Evolutionary conservation across 2,113 vertebrate species (phyloP), one percentile per base, ranked within the genome.

Genomic region (Heteronetta atricapilla): DNA sequence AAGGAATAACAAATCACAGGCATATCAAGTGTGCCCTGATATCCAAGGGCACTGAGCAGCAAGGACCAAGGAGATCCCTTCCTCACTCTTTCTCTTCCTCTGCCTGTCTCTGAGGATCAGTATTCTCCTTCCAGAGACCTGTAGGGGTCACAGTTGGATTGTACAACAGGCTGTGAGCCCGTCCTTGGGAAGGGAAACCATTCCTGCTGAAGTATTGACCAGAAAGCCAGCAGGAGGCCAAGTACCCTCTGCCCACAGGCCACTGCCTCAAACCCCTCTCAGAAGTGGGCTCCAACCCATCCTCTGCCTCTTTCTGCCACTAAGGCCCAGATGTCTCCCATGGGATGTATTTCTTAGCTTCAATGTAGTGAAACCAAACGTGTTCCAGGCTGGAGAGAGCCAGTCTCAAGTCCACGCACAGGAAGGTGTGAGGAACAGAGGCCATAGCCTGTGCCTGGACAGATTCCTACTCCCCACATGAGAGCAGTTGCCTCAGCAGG

Each of bases 81-180:
- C 11, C 46, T 80, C 11, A 33, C 22, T 38, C 23, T 58, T 13
- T 33, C 46, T 73, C 20, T 73, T 36, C 36, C 23, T 42, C 21
- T 66, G 56, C 52, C 17, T 64, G 28, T 18, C 79, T 81, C 76
- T 18, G 50, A 63, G 29, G 60, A 48, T 64, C 13, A 22, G 50
- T 28, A 76, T 31, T 95, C 64, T 92, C 89, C 46, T 92, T 82
- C 67, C 46, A 87, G 67, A 88, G 93, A 82, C 63, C 91, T 96
- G 62, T 58, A 92, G 79, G 67, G 83, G 74, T 97, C 93, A 97
- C 50, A 92, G 92, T 82, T 89, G 92, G 76, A 74, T 88, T 89
- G 68, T 20, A 87, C 48, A 83, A 48, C 33, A 76, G 58, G 59
- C 63, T 59, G 28, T 13, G 74, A 17, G 46, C 75, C 44, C 2